Evolutionary conservation across 1,140 invertebrate genomes (phyloP).

Genomic region (Oncopodura yosiiana): DNA sequence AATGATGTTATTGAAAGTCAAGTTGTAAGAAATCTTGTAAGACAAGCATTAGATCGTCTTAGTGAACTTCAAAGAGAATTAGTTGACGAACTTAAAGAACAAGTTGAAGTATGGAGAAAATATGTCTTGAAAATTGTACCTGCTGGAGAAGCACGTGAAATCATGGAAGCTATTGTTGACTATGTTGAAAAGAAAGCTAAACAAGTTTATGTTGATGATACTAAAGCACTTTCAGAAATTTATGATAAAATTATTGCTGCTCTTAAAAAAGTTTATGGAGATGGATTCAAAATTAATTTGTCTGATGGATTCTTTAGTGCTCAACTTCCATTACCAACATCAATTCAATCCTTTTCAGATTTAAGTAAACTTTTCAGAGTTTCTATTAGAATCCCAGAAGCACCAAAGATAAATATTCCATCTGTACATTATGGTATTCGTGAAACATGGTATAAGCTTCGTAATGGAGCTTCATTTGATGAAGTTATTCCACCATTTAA

Average conservation of each 20-base stretch:
- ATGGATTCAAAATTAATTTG: constrained; percentile 25
- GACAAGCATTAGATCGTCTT: neutral
- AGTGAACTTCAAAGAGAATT: constrained; percentile 9
- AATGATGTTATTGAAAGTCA: constrained; percentile 12
- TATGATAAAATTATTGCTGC: constrained; percentile 42
- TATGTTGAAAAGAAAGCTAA: constrained; percentile 54
- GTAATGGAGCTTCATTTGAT: neutral
- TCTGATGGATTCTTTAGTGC: constrained; percentile 21
- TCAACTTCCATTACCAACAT: constrained; percentile 22
- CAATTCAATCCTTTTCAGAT: constrained; percentile 24
- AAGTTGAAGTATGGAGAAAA: constrained; percentile 20
- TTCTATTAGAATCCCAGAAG: neutral
- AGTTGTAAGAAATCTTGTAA: constrained; percentile 4
- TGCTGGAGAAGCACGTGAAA: constrained; percentile 44
- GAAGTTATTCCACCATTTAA: constrained; percentile 20
- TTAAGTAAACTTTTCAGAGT: constrained; percentile 9
- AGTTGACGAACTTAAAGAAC: constrained; percentile 20
- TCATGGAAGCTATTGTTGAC: constrained; percentile 45
- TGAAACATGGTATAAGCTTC: constrained; percentile 9
- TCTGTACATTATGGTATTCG: constrained; percentile 10
- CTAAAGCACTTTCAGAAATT: constrained; percentile 47
- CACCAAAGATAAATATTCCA: constrained; percentile 6
- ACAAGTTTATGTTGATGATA: constrained; percentile 46
- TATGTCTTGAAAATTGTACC: constrained; percentile 22
- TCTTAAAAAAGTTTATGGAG: constrained; percentile 34